phyloP scores from a whole-genome alignment of 1,140 invertebrate genomes.

The Anoplophora glabripennis region DNA sequence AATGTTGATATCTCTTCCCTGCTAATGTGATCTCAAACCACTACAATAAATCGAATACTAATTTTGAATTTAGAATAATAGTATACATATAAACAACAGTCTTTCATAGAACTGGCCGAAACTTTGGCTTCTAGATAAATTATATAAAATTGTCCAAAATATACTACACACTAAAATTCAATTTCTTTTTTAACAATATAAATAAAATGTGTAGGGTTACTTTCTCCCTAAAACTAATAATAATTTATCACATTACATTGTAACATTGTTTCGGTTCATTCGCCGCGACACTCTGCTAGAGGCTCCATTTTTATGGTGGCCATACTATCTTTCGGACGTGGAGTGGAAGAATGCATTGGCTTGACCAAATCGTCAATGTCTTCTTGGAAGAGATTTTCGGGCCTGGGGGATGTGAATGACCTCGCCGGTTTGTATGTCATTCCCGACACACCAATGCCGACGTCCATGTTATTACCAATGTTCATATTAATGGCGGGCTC shows the following conservation, averaged over 20 bases:
- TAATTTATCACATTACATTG: slow-evolving; percentile 48
- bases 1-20: slow-evolving; percentile 27
- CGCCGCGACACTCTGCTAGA: slow-evolving; percentile 52
- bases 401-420: slow-evolving; percentile 58
- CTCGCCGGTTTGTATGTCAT: slow-evolving; percentile 65
- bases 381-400: slow-evolving; percentile 60
- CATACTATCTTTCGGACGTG: slow-evolving; percentile 41
- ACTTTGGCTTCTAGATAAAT: slow-evolving; percentile 48
- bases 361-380: slow-evolving; percentile 62
- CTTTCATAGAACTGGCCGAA: slow-evolving; percentile 49
- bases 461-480: slow-evolving; percentile 50
- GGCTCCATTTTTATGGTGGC: slow-evolving; percentile 54
- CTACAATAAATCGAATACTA: slow-evolving; percentile 28
- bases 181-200: slow-evolving; percentile 19
- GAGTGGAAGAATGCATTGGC: slow-evolving; percentile 45
- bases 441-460: slow-evolving; percentile 57
- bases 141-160: slow-evolving; percentile 45
- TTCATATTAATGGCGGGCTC: slow-evolving; percentile 41
- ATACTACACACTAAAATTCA: slow-evolving; percentile 40
- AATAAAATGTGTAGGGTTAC: slow-evolving; percentile 12
- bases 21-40: slow-evolving; percentile 30
- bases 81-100: slow-evolving; percentile 50
- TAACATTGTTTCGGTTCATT: slow-evolving; percentile 43
- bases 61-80: slow-evolving; percentile 48
- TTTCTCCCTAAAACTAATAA: slow-evolving; percentile 35